Evolutionary conservation across 2,113 vertebrate genomes (phyloP).

Genomic region (Mellivora capensis): DNA sequence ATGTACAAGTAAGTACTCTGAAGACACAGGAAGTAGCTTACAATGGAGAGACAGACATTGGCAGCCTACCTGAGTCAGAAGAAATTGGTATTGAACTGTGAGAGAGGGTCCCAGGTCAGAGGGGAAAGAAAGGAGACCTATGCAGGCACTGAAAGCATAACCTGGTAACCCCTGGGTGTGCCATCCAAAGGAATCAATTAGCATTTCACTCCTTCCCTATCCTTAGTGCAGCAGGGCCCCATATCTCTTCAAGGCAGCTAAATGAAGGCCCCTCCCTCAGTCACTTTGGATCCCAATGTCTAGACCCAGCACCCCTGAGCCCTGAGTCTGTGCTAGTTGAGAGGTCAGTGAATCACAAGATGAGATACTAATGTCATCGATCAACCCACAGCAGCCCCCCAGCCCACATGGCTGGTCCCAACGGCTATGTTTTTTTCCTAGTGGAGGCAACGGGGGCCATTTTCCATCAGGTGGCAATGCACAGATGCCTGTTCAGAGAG

Average conservation of each 20-base stretch:
- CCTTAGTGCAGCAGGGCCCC: background rate
- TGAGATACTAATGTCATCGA: background rate
- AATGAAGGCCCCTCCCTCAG: background rate
- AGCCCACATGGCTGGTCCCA: background rate
- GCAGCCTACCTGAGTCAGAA: background rate
- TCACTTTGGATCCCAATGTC: background rate
- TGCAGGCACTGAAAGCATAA: background rate
- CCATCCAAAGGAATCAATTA: background rate
- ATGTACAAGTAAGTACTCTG: slow-evolving; percentile 74
- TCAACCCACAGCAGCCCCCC: background rate
- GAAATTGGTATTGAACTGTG: background rate
- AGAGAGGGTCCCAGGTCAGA: background rate
- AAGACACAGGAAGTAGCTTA: slow-evolving; percentile 63
- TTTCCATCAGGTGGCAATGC: background rate
- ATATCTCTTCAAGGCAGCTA: background rate
- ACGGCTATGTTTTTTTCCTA: slow-evolving; percentile 50
- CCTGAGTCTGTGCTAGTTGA: background rate
- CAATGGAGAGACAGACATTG: slow-evolving; percentile 28
- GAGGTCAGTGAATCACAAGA: background rate
- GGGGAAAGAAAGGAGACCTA: background rate
- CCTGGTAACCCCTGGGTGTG: background rate
- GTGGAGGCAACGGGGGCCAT: background rate
- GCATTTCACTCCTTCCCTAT: background rate
- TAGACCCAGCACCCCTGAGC: background rate
- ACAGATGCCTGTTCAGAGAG: background rate